These are phyloP conservation scores for Tachina lurida DNA, from an alignment of 2,888 invertebrate genomes.

Conservation along the genomic window DNA sequence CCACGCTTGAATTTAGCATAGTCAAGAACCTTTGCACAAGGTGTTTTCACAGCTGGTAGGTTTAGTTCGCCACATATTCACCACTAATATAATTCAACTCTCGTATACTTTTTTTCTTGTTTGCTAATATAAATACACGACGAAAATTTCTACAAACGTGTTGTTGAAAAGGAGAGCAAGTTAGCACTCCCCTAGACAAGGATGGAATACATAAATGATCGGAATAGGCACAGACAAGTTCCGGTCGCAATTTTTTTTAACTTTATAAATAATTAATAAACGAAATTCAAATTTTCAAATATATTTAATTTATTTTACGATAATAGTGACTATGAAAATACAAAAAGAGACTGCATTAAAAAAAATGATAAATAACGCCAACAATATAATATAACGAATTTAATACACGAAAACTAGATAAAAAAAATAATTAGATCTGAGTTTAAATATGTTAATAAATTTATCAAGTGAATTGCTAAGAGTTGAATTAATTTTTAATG, in stretches of 20 bases:
- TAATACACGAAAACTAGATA: not conserved
- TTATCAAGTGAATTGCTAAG: not conserved
- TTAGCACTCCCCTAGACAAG: slow-evolving; percentile 99
- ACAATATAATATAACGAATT: no score
- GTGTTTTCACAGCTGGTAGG: no score
- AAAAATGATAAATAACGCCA: no score
- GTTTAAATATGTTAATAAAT: not conserved
- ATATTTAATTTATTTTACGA: slow-evolving; percentile 24
- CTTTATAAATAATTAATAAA: not conserved
- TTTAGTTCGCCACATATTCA: no score
- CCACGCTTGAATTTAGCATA: not conserved
- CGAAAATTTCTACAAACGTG: slow-evolving; percentile 81
- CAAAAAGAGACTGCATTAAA: no score
- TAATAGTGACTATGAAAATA: no score
- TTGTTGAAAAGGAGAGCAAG: slow-evolving; percentile 99
- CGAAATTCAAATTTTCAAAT: slow-evolving; percentile 44
- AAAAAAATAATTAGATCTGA: no score
- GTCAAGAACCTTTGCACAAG: not conserved
- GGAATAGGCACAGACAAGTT: slow-evolving; percentile 81
- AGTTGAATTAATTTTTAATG: not conserved
- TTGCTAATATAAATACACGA: slow-evolving; percentile 56
- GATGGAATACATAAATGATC: slow-evolving; percentile 88
- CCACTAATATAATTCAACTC: slow-evolving; percentile 73
- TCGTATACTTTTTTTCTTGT: slow-evolving; percentile 73
- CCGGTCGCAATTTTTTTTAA: slow-evolving; percentile 78